Base-by-base conservation (phyloP, 1,140 invertebrate species). In the Acromyrmex heyeri region DNA sequence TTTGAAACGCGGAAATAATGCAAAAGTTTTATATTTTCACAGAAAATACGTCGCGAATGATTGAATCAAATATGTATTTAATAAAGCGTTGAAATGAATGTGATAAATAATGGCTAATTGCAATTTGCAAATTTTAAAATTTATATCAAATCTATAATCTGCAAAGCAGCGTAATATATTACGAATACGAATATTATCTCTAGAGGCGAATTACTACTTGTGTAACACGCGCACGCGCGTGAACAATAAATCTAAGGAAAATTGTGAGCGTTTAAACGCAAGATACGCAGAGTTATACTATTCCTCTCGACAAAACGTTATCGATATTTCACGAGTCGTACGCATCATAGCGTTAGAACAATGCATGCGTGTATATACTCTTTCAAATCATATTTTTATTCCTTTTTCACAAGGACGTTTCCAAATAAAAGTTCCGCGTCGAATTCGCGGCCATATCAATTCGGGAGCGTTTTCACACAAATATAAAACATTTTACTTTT, bases 401-500 rank as follows among this genome's bases (percentile, higher is more conserved):
- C 50, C 65, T 69, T 72, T 81, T 83, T 61, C 27, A 73, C n/a
- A 48, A 44, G 34, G n/a, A 73, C 70, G 67, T 83, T 73, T n/a
- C 65, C 53, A 82, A 82, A 82, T 82, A 82, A 73, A 82, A 59
- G 79, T 72, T 73, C 16, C 79, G 27, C 48, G 27, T 83, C 79
- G 79, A 61, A 83, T 75, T 61, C 69, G 79, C 79, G 16, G 44
- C 67, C 67, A 48, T 75, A 61, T 55, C 79, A 73, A 83, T 83
- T 83, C 57, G 34, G 38, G 38, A 73, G 79, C 44, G 69, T 73
- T 83, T 73, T 83, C 69, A 34, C 79, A 12, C 79, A 83, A 83
- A 83, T 83, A 75, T 75, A 83, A 83, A 83, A 83, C 69, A 75
- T 83, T 83, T 83, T 83, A 83, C 79, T 83, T 83, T 83, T 83